Evolutionary conservation across 2,888 invertebrate genomes (phyloP), one percentile per base, ranked within the genome.

Genomic region (Eutolmus rufibarbis): DNA sequence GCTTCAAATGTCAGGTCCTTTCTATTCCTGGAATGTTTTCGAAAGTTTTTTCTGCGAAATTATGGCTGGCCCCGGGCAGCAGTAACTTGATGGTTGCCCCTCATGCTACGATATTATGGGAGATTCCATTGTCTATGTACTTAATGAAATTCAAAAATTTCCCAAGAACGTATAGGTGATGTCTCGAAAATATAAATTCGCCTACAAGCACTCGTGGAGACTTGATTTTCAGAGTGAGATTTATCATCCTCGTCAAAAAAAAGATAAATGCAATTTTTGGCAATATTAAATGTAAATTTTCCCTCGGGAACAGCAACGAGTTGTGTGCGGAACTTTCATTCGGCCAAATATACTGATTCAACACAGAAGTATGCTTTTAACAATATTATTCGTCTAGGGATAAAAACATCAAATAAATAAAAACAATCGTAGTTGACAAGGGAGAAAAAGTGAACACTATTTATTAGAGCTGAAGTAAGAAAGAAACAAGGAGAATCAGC

Each of bases 1-100:
- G 74, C 74, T 74, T 74, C 74, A 74, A 74, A 85, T 85, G 85
- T 85, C 85, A 85, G 85, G 74, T 84, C 74, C 74, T 46, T 56
- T 43, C 23, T 28, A 51, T 43, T 74, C 74, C 37, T 40, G 7
- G 34, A 82, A 82, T 82, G 66, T 66, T 66, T 28, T 66, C 28
- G 37, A 82, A 82, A 82, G 57, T 57, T 66, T 66, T 82, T 82
- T 82, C 66, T 82, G 31, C 37, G 19, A 66, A 66, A 82, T 82
- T 82, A 66, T 82, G 34, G 66, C 19, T 66, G 16, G 34, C 56
- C 82, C 31, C 57, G 19, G 66, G 66, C 82, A 57, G 23, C 16
- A 37, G 57, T 5, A 66, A 82, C 37, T 82, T 82, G 66, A 82
- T 37, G 82, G 56, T 66, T 57, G 37, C 57, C 66, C 66, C 19